These are phyloP conservation scores for Heteronetta atricapilla DNA, from an alignment of 2,113 vertebrate species.

Conservation along the genomic window DNA sequence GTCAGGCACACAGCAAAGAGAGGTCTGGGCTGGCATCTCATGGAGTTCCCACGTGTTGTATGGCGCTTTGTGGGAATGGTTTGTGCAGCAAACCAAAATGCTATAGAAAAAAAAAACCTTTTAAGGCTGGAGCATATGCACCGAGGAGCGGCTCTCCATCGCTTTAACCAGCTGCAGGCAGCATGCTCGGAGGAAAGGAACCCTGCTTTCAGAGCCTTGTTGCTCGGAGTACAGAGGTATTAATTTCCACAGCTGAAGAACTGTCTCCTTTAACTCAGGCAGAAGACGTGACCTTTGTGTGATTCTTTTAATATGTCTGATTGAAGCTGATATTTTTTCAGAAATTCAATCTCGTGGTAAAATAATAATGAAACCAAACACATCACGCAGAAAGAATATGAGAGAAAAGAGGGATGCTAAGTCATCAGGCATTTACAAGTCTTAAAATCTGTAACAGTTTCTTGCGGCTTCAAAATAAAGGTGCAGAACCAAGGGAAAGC, in stretches of 20 bases:
- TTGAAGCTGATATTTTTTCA: neutral
- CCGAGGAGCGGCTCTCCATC: neutral
- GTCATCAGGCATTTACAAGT: neutral
- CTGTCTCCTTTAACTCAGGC: neutral
- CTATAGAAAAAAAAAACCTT: neutral
- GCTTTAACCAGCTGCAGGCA: neutral
- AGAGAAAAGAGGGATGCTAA: neutral
- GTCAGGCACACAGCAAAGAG: neutral
- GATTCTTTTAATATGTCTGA: constrained; percentile 1
- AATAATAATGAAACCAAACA: neutral
- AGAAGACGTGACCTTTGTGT: constrained; percentile 4
- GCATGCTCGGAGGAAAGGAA: neutral
- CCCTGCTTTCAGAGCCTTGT: neutral
- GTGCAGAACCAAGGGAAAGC: neutral
- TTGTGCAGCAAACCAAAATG: neutral
- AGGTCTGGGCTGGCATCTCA: neutral
- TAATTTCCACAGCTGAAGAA: neutral
- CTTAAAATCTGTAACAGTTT: neutral
- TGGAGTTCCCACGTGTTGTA: neutral
- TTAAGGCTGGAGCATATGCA: neutral
- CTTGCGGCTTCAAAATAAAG: neutral
- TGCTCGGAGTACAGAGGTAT: neutral
- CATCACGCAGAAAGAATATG: neutral
- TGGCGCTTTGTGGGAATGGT: neutral
- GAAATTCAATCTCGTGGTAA: neutral